Base-by-base conservation (phyloP, 2,797 vertebrate genomes). In the Astyanax mexicanus region DNA sequence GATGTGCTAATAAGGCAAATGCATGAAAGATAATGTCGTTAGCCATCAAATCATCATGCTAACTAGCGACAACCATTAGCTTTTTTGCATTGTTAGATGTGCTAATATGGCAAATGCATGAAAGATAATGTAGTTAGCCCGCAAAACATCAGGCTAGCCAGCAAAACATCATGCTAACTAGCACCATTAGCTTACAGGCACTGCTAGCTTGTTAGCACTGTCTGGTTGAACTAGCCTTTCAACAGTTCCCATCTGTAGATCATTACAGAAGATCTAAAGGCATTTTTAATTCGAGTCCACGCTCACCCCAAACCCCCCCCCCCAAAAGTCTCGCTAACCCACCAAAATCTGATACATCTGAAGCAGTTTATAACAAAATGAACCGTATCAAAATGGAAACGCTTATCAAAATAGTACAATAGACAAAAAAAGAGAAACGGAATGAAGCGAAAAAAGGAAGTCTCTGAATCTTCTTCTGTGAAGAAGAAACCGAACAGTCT, bases 341-440 rank as follows among this genome's bases (percentile, higher is more conserved):
- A 23, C 38, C 21, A 25, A 23, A n/a, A 37, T 11, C 35, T 3
- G n/a, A 13, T 40, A 19, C 49, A n/a, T 62, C 37, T 37, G 10
- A 13, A 62, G 11, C n/a, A 3, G 5, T 19, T 1, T n/a, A n/a
- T n/a, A 15, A 51, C 45, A 54, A 70, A 70, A 77, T 9, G 37
- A 77, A 70, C 55, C 27, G 27, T 45, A 64, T 70, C 47, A 77
- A 52, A 27, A 58, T 61, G 12, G 12, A 49, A 47, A 44, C 10
- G 11, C 21, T 23, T 19, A 72, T 21, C 32, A 51, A 21, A 44
- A 71, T 11, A 23, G 1, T 4, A 38, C 6, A 10, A 27, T 1
- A 55, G 27, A 65, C 17, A 38, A 17, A 69, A 40, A 17, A 8
- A 51, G 27, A 25, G 44, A 38, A 75, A 40, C 15, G 11, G 42